phyloP scores from a whole-genome alignment of 2,888 invertebrate species.

The Pseudococcus viburni region DNA sequence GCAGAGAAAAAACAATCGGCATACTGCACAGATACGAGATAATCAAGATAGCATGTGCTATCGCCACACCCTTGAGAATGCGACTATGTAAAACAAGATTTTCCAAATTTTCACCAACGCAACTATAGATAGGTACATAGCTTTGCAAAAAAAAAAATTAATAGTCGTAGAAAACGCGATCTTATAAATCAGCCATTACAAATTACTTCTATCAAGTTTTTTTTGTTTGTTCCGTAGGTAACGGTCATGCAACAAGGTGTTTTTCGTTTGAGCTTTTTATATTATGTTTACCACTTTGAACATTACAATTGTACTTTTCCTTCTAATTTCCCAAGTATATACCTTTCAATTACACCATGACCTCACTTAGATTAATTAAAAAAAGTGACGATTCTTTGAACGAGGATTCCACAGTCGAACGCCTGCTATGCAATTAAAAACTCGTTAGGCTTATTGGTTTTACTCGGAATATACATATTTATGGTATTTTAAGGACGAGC shows the following conservation, averaged over 20 bases:
- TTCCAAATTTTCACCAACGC: constrained; percentile 3
- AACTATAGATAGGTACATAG: background rate
- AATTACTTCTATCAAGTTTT: constrained; percentile 58
- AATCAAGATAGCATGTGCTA: constrained; percentile 39
- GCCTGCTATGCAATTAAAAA: constrained; percentile 34
- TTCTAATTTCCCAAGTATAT: constrained; percentile 45
- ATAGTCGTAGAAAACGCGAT: constrained; percentile 64
- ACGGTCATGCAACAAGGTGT: constrained; percentile 64
- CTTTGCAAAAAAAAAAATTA: constrained; percentile 60
- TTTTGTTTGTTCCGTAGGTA: constrained; percentile 31
- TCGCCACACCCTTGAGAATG: constrained; percentile 39
- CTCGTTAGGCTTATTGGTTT: constrained; percentile 32
- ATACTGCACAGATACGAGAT: constrained; percentile 11
- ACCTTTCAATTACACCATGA: constrained; percentile 25
- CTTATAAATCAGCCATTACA: constrained; percentile 64
- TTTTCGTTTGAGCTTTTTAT: constrained; percentile 56
- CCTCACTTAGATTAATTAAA: constrained; percentile 40
- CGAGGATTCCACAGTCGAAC: background rate
- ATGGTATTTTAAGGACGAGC: background rate
- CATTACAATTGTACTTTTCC: constrained; percentile 44
- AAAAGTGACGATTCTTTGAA: constrained; percentile 11
- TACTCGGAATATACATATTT: constrained; percentile 9
- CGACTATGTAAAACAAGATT: constrained; percentile 34
- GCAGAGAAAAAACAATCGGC: background rate
- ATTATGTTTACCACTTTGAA: constrained; percentile 48